phyloP scores from a whole-genome alignment of 2,888 invertebrate species.

The Eremobia ochroleuca region DNA sequence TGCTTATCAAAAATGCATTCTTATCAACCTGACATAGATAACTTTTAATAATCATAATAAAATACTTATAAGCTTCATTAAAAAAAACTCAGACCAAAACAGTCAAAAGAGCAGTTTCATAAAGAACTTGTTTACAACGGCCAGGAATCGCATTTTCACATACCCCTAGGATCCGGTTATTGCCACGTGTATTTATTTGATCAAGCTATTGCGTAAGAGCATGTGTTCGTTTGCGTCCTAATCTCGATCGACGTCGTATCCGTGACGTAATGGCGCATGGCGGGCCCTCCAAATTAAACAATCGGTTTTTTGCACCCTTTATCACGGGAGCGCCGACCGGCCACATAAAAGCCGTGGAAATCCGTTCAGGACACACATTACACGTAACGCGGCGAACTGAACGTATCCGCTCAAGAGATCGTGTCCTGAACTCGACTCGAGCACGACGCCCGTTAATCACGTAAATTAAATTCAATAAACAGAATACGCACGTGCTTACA shows the following conservation, averaged over 20 bases:
- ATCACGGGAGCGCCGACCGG: constrained; percentile 86
- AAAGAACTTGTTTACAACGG: constrained; percentile 42
- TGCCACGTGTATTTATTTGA: constrained; percentile 89
- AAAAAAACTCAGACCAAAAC: constrained; percentile 3
- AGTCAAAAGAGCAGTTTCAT: not conserved
- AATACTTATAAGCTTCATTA: constrained; percentile 6
- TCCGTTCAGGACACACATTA: constrained; percentile 89
- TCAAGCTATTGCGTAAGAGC: constrained; percentile 86
- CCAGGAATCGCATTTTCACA: constrained; percentile 80
- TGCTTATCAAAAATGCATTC: constrained; percentile 24
- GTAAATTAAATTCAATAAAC: constrained; percentile 60
- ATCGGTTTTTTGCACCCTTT: constrained; percentile 90
- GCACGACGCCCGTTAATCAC: constrained; percentile 57
- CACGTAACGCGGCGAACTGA: constrained; percentile 87
- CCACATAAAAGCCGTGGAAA: constrained; percentile 89
- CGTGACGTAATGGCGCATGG: constrained; percentile 84
- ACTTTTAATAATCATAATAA: constrained; percentile 10
- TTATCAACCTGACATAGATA: constrained; percentile 32
- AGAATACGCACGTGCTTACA: constrained; percentile 65
- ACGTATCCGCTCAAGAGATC: constrained; percentile 81
- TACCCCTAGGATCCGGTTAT: constrained; percentile 85
- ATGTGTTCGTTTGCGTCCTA: constrained; percentile 83
- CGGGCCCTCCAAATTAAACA: constrained; percentile 87
- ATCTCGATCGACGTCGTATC: constrained; percentile 83
- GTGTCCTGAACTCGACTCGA: constrained; percentile 77